Evolutionary conservation across 2,113 vertebrate species (phyloP).

Genomic region (Scortum barcoo): DNA sequence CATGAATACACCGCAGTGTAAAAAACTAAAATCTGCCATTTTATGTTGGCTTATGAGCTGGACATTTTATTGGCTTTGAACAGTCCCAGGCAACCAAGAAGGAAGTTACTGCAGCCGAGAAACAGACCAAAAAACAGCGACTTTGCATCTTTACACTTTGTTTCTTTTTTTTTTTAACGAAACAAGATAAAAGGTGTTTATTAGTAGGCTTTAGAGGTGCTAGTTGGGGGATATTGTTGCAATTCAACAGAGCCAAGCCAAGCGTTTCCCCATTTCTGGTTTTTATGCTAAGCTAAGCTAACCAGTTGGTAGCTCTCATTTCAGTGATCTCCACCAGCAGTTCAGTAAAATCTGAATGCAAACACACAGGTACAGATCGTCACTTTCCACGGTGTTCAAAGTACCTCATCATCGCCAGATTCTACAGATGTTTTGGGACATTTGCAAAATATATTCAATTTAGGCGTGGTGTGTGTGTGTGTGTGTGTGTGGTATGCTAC

Average conservation of each 20-base stretch:
- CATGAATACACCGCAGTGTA: not conserved
- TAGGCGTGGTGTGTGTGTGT: constrained; percentile 18
- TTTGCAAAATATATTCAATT: constrained; percentile 20
- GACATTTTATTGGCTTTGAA: not conserved
- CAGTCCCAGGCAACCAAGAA: not conserved
- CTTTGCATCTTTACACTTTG: not conserved
- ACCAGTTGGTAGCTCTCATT: not conserved
- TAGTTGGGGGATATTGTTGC: not conserved
- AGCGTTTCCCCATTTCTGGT: not conserved
- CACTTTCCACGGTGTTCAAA: not conserved
- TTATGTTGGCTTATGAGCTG: not conserved
- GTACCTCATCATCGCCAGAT: not conserved
- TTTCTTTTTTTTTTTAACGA: not conserved
- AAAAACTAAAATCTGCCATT: not conserved
- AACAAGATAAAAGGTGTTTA: not conserved
- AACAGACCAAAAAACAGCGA: not conserved
- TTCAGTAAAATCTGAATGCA: not conserved
- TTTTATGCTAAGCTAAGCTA: not conserved
- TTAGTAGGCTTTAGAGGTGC: not conserved
- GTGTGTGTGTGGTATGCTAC: too few relatives aligned
- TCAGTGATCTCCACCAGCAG: not conserved
- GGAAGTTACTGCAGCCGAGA: not conserved
- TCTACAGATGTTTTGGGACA: not conserved
- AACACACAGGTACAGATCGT: not conserved
- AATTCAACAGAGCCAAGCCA: not conserved